Evolutionary conservation across 1,140 invertebrate genomes (phyloP).

Genomic region (Cepaea nemoralis): DNA sequence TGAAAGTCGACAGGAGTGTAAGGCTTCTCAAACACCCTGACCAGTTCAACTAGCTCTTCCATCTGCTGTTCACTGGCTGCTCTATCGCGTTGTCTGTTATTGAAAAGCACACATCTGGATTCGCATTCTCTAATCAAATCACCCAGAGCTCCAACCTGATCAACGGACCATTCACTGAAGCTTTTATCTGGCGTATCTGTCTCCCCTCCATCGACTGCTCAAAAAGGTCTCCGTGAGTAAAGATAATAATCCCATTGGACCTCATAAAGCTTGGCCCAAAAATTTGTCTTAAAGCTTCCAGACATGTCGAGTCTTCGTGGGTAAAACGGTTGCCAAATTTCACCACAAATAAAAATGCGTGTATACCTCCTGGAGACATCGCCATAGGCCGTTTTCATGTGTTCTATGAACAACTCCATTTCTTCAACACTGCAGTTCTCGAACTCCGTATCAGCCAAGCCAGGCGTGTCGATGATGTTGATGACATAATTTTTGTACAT

Average conservation of each 20-base stretch:
- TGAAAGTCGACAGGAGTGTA: not conserved
- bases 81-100: not conserved
- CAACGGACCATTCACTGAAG: not conserved
- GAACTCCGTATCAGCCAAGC: not conserved
- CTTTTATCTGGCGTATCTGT: not conserved
- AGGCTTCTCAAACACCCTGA: not conserved
- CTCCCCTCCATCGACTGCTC: constrained; percentile 8
- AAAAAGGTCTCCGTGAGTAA: constrained; percentile 5
- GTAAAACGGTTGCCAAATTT: not conserved
- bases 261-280: not conserved
- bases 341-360: not conserved
- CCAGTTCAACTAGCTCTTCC: not conserved
- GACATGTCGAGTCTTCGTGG: not conserved
- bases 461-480: not conserved
- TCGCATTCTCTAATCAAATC: not conserved
- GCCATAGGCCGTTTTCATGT: not conserved
- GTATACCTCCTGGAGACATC: not conserved
- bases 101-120: not conserved
- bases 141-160: not conserved
- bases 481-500: not conserved
- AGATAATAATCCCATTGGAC: not conserved
- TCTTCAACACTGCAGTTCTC: not conserved
- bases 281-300: not conserved
- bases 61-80: not conserved
- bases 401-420: not conserved